These are phyloP conservation scores for Epinephelus malabaricus DNA, from an alignment of 2,797 vertebrate genomes.

Conservation along the genomic window DNA sequence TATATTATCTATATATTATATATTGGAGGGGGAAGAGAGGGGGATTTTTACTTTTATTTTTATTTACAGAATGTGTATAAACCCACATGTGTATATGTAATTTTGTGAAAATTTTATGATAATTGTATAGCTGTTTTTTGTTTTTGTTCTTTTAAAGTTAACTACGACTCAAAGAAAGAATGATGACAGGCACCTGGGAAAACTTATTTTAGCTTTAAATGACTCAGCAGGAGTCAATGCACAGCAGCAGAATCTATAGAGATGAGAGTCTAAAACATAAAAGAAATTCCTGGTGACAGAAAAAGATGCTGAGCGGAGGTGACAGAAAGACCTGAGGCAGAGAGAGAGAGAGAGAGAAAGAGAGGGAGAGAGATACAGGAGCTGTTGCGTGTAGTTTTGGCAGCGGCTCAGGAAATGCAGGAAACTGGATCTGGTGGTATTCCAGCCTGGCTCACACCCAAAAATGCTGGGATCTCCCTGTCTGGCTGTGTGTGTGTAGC, in stretches of 20 bases:
- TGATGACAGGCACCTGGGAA: neutral
- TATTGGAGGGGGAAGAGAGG: too few species aligned
- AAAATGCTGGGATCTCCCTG: conserved; percentile 80
- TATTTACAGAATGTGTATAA: too few species aligned
- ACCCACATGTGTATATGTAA: too few species aligned
- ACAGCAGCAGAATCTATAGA: neutral
- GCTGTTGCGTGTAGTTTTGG: conserved; percentile 67
- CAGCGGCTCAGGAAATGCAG: conserved; percentile 64
- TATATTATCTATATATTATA: too few species aligned
- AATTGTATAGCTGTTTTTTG: too few species aligned
- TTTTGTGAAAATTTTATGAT: too few species aligned
- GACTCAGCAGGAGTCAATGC: neutral
- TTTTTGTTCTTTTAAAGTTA: neutral
- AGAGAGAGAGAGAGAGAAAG: neutral
- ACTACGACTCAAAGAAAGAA: neutral
- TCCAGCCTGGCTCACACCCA: conserved; percentile 77
- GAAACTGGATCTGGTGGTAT: conserved; percentile 73
- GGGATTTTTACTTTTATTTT: too few species aligned
- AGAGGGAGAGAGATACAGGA: neutral
- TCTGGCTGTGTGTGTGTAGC: conserved; percentile 37
- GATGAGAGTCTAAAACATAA: conserved; percentile 22
- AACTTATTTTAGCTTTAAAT: conserved; percentile 16
- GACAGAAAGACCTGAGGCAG: conserved; percentile 3
- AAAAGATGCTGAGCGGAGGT: conserved; percentile 11
- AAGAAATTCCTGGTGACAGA: conserved; percentile 27